Percentiles rank a stretch among this genome's conserved stretches.
Evolutionary conservation across 2,888 invertebrate species (phyloP).

Genomic region (Ypsolopha scabrella): DNA sequence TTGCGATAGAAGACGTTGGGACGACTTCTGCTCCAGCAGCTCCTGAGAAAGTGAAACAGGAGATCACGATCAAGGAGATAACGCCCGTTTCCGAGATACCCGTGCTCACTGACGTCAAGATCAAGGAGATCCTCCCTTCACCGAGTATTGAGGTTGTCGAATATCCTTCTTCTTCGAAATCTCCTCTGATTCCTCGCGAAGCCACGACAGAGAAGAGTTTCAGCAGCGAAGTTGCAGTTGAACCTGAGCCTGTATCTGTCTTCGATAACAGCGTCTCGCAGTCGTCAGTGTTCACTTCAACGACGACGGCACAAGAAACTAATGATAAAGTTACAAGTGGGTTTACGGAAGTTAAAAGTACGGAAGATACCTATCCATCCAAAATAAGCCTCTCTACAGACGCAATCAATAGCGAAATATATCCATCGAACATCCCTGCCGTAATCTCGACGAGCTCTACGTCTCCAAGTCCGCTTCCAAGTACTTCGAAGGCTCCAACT

Average conservation of each 20-base stretch:
- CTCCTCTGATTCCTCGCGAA: constrained; percentile 53
- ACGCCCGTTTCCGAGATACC: constrained; percentile 67
- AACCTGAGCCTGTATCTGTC: no score
- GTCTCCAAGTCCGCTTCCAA: constrained; percentile 15
- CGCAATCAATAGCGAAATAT: constrained; percentile 40
- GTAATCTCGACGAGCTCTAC: constrained; percentile 33
- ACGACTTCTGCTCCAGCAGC: constrained; percentile 20
- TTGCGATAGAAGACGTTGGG: constrained; percentile 22
- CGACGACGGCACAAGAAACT: no score
- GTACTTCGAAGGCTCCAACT: constrained; percentile 36
- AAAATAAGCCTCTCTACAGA: constrained; percentile 52
- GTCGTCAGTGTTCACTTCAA: no score
- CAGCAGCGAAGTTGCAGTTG: constrained; percentile 15
- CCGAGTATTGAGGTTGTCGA: constrained; percentile 45
- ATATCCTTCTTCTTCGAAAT: constrained; percentile 53
- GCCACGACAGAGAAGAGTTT: constrained; percentile 41
- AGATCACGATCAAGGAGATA: constrained; percentile 72
- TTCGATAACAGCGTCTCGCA: no score
- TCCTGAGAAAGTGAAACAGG: constrained; percentile 38
- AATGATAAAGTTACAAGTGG: no score
- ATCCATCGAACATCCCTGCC: constrained; percentile 34
- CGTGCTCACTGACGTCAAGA: constrained; percentile 51
- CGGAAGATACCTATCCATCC: constrained; percentile 35
- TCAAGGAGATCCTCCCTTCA: constrained; percentile 55
- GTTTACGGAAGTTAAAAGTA: constrained; percentile 17